Base-by-base conservation (phyloP, 2,113 vertebrate genomes). In the Malurus cyaneus region DNA sequence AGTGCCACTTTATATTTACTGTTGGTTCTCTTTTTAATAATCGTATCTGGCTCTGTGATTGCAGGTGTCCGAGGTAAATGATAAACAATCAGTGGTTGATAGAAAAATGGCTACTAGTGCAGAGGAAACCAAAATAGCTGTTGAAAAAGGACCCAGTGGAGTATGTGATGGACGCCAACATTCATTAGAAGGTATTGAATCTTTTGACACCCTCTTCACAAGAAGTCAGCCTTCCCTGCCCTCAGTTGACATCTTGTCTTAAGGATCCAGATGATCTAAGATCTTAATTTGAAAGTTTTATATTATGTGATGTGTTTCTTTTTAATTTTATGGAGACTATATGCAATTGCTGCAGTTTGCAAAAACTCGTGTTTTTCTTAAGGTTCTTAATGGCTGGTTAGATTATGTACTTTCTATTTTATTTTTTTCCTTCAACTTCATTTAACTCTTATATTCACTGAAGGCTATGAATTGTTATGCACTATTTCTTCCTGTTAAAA, bases 131-230 rank as follows among this genome's bases (percentile, higher is more conserved):
- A 61, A 93, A 92, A 21, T 2, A 72, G 20, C 32, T 72, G 23
- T 60, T 97, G 83, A 34, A 76, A 95, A 73, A 94, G 67, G 50
- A 56, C 39, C 31, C 50, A 57, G 31, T 70, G 53, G 34, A 88
- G 46, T 47, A 39, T 14, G 5, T 72, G 88, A 54, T 79, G 86
- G 76, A 93, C 93, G 34, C 61, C 92, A 90, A 7, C 46, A 16
- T 78, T 77, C 67, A 6, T 84, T 97, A 39, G 86, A 94, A 96
- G 96, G 96, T 97, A 96, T 36, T 79, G 34, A 86, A 47, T 6
- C 7, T 50, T 78, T 72, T 94, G 11, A 18, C 7, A 28, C 13
- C 17, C 4, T 72, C 18, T 42, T 86, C 31, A 42, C 50, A 44
- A 31, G 36, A 60, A 46, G 26, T 29, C 32, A 54, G 34, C 12